A percentile compares a stretch with the other conserved stretches of the same genome.
Conservation (phyloP, 2,888 invertebrate species). For the Coremacera marginata region DNA sequence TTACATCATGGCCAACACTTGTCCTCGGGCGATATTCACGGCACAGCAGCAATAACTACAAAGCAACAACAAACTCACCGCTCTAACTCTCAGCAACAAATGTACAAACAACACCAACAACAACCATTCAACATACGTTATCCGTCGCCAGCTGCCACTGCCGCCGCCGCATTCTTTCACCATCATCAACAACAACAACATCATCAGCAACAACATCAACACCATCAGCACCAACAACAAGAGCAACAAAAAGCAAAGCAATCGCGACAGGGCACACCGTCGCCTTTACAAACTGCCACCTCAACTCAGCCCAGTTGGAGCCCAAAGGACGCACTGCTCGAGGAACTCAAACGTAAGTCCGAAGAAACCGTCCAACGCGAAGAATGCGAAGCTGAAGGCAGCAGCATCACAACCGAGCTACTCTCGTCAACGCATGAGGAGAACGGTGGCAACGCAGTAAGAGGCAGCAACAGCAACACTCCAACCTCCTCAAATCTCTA, state of each 20-base stretch:
- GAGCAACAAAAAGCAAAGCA: slow-evolving; percentile 52
- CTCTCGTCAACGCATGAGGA: slow-evolving; percentile 43
- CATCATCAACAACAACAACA: slow-evolving; percentile 29
- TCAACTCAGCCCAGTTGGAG: slow-evolving; percentile 52
- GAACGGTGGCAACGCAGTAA: slow-evolving; percentile 38
- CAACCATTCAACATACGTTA: slow-evolving; percentile 52
- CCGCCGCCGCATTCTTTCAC: slow-evolving; percentile 39
- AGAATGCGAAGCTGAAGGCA: slow-evolving; percentile 38
- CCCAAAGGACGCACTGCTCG: slow-evolving; percentile 45
- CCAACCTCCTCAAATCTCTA: slow-evolving; percentile 53
- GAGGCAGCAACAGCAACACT: slow-evolving; percentile 48
- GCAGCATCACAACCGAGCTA: slow-evolving; percentile 45
- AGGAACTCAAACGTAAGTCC: slow-evolving; percentile 54
- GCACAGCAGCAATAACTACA: slow-evolving; percentile 52
- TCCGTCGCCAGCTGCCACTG: slow-evolving; percentile 49
- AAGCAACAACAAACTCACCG: slow-evolving; percentile 41
- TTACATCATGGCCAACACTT: slow-evolving; percentile 46
- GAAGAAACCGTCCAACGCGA: slow-evolving; percentile 52
- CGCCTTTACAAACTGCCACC: slow-evolving; percentile 61
- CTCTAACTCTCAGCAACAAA: slow-evolving; percentile 46
- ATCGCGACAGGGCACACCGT: slow-evolving; percentile 56
- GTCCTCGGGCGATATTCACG: slow-evolving; percentile 50
- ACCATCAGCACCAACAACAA: slow-evolving; percentile 44
- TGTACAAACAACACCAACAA: slow-evolving; percentile 35
- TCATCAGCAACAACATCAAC: slow-evolving; percentile 50